A percentile compares a stretch with the other conserved stretches of the same genome.
Evolutionary conservation across 53 echinoderm and acorn worm genomes (phyloP).

Genomic region (Paracentrotus lividus): DNA sequence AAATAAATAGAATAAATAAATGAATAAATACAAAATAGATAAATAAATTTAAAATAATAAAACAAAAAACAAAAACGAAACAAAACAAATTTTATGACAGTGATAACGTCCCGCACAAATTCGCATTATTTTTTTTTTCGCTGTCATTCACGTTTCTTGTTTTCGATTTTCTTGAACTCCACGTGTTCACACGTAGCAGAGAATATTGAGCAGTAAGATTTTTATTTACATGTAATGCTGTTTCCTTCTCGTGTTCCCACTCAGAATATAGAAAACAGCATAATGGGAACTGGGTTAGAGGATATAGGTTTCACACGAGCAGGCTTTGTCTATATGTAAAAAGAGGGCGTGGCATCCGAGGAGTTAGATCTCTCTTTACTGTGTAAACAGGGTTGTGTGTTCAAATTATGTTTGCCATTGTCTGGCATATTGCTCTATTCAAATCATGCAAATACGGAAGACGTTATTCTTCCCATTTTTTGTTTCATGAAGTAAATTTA

Average conservation of each 20-base stretch:
- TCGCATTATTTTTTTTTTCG: no score
- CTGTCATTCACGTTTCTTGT: no score
- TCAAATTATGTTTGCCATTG: neutral
- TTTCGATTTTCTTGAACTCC: no score
- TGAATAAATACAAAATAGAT: neutral
- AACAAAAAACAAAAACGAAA: neutral
- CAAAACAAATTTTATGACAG: no score
- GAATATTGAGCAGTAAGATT: no score
- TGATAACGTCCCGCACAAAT: no score
- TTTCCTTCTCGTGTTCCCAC: neutral
- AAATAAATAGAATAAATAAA: neutral
- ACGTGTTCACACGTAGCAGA: no score
- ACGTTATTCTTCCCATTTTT: no score
- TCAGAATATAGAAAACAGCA: neutral
- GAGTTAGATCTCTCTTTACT: neutral
- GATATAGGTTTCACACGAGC: neutral
- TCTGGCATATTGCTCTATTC: neutral
- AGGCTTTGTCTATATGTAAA: neutral
- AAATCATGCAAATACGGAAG: no score
- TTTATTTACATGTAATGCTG: no score
- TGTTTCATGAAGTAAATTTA: no score
- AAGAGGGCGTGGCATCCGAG: constrained; percentile 35
- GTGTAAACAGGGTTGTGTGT: constrained; percentile 12
- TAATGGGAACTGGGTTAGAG: neutral
- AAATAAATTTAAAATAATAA: neutral